Evolutionary conservation across 2,888 invertebrate species (phyloP).

Genomic region (Euphydryas editha): DNA sequence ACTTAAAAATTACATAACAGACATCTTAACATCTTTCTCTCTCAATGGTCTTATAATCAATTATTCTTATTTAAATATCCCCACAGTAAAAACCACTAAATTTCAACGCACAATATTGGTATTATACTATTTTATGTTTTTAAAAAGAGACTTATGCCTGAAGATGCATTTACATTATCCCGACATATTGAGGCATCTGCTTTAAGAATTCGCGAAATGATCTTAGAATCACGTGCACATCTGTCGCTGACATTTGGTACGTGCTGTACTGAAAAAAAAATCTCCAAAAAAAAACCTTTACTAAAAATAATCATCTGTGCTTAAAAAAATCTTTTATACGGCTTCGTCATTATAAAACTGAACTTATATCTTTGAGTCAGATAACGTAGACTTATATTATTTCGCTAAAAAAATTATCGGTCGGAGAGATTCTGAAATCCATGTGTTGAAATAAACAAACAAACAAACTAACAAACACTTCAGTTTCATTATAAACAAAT

Average conservation of each 20-base stretch:
- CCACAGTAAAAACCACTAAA: too few species aligned
- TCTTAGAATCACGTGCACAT: constrained; percentile 63
- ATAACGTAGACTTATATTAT: neutral
- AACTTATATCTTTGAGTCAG: neutral
- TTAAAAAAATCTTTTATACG: neutral
- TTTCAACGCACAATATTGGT: too few species aligned
- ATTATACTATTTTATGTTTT: neutral
- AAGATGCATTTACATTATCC: constrained; percentile 1
- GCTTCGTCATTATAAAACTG: neutral
- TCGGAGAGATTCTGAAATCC: too few species aligned
- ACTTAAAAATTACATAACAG: too few species aligned
- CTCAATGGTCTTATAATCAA: too few species aligned
- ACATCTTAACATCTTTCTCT: too few species aligned
- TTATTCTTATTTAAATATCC: too few species aligned
- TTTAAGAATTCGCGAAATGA: constrained; percentile 71
- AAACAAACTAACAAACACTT: too few species aligned
- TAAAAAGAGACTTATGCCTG: neutral
- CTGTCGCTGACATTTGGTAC: constrained; percentile 79
- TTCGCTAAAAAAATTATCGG: too few species aligned
- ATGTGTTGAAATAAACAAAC: too few species aligned
- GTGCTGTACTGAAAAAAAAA: constrained; percentile 54
- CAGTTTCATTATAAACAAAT: too few species aligned
- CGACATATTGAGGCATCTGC: constrained; percentile 32
- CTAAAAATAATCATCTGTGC: neutral
- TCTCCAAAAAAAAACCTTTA: neutral